Conservation (phyloP, 2,113 vertebrate genomes). For the Erinaceus europaeus region DNA sequence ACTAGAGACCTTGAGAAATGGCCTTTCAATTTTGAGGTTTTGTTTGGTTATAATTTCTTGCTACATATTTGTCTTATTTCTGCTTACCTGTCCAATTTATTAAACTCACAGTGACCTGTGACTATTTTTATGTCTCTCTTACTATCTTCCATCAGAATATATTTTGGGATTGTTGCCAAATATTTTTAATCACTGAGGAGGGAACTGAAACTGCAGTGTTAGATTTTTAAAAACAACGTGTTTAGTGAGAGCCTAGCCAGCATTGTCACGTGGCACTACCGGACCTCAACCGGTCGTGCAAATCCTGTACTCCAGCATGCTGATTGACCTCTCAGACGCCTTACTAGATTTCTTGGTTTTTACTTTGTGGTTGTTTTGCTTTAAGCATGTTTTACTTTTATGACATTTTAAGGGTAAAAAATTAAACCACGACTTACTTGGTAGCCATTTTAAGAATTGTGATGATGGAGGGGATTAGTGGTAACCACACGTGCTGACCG, state of each 20-base stretch:
- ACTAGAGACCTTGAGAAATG: not conserved
- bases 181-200: conserved; percentile 45
- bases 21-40: not conserved
- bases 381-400: conserved; percentile 8
- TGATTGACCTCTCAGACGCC: too few species aligned
- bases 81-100: not conserved
- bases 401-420: not conserved
- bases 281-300: too few species aligned
- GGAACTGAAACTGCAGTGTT: not conserved
- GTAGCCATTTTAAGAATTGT: not conserved
- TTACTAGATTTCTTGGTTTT: not conserved
- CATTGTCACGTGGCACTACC: too few species aligned
- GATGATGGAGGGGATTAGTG: not conserved
- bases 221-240: too few species aligned
- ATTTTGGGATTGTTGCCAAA: conserved; percentile 36
- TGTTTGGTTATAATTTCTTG: not conserved
- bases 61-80: not conserved
- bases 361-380: conserved; percentile 30
- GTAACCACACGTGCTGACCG: not conserved
- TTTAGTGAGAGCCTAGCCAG: too few species aligned
- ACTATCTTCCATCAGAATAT: not conserved
- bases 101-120: not conserved
- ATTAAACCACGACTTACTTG: not conserved
- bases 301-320: too few species aligned
- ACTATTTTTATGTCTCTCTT: not conserved